Evolutionary conservation across 2,113 vertebrate genomes (phyloP).

Genomic region (Monarcha castaneiventris): DNA sequence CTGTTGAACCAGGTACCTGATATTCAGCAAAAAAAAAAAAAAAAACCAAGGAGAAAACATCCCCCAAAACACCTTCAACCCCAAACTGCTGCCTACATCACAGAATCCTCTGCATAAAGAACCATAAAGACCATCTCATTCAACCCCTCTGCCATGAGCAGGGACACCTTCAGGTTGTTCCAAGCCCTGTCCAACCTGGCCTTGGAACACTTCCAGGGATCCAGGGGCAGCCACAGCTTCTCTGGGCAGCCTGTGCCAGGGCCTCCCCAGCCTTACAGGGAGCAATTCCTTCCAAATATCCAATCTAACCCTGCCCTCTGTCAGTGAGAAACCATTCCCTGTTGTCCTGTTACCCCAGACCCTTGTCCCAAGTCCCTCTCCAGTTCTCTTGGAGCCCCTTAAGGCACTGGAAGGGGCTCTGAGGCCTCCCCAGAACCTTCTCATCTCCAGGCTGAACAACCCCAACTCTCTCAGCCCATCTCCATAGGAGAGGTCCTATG

Average conservation of each 20-base stretch:
- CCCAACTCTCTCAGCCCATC: too few relatives aligned
- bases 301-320: background rate
- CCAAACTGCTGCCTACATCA: background rate
- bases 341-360: background rate
- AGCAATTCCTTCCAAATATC: background rate
- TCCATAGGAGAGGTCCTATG: background rate
- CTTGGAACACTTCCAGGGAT: background rate
- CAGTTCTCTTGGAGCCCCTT: background rate
- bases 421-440: background rate
- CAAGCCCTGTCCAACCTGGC: background rate
- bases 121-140: background rate
- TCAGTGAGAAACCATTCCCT: background rate
- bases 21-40: background rate
- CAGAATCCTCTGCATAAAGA: background rate
- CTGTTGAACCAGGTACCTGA: background rate
- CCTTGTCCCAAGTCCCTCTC: background rate
- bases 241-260: background rate
- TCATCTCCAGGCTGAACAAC: background rate
- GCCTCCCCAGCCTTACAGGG: background rate
- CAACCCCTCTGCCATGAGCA: background rate
- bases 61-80: too few relatives aligned
- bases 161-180: background rate
- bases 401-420: background rate
- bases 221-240: background rate
- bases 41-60: background rate